Evolutionary conservation across 35 echinoderm and acorn worm genomes (phyloP).

Genomic region (Acanthaster planci): DNA sequence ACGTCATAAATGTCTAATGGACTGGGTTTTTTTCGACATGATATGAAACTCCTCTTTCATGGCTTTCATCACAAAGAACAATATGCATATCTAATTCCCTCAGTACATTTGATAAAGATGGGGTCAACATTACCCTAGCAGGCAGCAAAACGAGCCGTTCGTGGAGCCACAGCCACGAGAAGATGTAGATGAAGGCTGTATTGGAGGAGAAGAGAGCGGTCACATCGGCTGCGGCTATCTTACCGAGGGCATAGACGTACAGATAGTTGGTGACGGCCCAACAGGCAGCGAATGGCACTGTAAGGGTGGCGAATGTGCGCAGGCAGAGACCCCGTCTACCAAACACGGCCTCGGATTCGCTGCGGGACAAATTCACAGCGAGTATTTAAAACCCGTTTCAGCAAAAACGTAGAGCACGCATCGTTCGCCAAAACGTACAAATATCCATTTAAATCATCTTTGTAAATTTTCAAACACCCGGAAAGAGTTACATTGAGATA

Average conservation of each 20-base stretch:
- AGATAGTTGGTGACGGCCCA: conserved; percentile 95
- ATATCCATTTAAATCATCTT: too few relatives aligned
- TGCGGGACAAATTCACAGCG: conserved; percentile 12
- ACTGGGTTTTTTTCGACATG: too few relatives aligned
- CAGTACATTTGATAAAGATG: background rate
- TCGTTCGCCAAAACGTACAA: too few relatives aligned
- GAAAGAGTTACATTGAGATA: too few relatives aligned
- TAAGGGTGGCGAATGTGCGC: conserved; percentile 44
- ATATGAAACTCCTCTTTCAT: too few relatives aligned
- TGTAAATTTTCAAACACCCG: too few relatives aligned
- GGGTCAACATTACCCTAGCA: conserved; percentile 47
- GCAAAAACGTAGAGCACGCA: too few relatives aligned
- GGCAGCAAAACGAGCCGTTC: conserved; percentile 75
- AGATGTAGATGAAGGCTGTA: conserved; percentile 94
- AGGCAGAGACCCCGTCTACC: conserved; percentile 65
- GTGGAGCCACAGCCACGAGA: conserved; percentile 93
- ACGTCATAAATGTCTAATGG: too few relatives aligned
- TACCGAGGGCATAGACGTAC: conserved; percentile 87
- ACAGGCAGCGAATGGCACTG: conserved; percentile 76
- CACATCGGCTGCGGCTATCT: conserved; percentile 95
- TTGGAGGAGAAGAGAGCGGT: conserved; percentile 95
- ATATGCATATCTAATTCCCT: too few relatives aligned
- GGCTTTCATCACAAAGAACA: too few relatives aligned
- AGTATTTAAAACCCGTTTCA: background rate
- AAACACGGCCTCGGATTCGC: conserved; percentile 74